Evolutionary conservation across 2,797 vertebrate species (phyloP).

Genomic region (Gymnoscopelus braueri): DNA sequence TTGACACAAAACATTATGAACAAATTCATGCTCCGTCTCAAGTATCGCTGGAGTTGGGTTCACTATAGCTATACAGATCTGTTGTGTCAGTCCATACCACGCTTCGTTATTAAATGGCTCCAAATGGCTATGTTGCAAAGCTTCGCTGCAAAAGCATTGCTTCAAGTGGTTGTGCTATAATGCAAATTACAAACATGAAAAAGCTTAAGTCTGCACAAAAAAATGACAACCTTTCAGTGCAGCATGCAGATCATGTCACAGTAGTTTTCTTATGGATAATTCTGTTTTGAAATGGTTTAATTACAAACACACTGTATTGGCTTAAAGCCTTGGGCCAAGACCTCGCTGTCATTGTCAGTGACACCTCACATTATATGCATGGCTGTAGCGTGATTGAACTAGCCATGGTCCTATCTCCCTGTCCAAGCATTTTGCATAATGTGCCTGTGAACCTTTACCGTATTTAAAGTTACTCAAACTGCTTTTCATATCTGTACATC

Average conservation of each 20-base stretch:
- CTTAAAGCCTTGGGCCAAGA: conserved; percentile 1
- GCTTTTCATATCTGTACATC: conserved; percentile 14
- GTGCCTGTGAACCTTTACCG: not conserved
- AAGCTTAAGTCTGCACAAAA: not conserved
- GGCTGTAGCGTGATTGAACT: conserved; percentile 13
- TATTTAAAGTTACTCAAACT: conserved; percentile 6
- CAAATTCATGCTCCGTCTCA: too few species aligned
- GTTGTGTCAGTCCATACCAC: too few species aligned
- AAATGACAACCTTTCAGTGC: conserved; percentile 13
- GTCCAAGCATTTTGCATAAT: not conserved
- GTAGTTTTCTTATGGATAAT: conserved; percentile 3
- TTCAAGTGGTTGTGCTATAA: too few species aligned
- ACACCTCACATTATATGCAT: not conserved
- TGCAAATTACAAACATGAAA: too few species aligned
- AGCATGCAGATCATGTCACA: conserved; percentile 1
- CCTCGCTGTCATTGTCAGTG: conserved; percentile 15
- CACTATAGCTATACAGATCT: too few species aligned
- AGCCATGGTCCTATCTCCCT: conserved; percentile 17
- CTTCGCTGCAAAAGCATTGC: too few species aligned
- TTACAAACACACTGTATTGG: not conserved
- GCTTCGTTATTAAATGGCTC: too few species aligned
- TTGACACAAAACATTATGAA: too few species aligned
- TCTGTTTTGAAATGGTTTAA: conserved; percentile 15
- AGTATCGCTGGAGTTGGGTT: too few species aligned
- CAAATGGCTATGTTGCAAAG: too few species aligned